A percentile compares a stretch with the other conserved stretches of the same genome.
Conservation (phyloP, 2,113 vertebrate species). For the Clarias gariepinus region DNA sequence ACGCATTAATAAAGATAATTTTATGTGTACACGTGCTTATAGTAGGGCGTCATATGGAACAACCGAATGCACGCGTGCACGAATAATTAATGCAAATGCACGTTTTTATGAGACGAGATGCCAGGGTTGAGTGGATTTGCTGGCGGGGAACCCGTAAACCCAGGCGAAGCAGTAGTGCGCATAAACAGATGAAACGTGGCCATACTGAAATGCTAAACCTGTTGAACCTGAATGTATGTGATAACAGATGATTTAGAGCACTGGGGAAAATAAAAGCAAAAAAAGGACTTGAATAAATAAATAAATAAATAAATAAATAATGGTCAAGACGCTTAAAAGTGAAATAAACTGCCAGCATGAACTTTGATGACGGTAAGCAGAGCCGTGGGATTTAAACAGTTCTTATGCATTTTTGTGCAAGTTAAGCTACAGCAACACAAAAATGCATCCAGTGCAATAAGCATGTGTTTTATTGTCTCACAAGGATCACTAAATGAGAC, state of each 20-base stretch:
- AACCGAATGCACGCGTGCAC: background rate
- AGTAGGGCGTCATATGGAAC: background rate
- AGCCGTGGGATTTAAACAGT: slow-evolving; percentile 13
- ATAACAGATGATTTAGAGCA: slow-evolving; percentile 51
- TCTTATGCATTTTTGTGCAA: slow-evolving; percentile 1
- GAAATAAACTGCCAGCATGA: slow-evolving; percentile 37
- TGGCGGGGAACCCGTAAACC: slow-evolving; percentile 3
- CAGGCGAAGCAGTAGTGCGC: slow-evolving; percentile 11
- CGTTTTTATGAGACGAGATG: background rate
- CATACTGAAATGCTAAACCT: slow-evolving; percentile 52
- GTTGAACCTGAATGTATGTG: slow-evolving; percentile 54
- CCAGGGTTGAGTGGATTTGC: slow-evolving; percentile 17
- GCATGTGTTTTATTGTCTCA: background rate
- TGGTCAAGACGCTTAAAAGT: slow-evolving; percentile 43
- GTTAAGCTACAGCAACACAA: background rate
- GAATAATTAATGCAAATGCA: slow-evolving; percentile 15
- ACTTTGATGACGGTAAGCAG: slow-evolving; percentile 32
- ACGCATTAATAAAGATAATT: background rate
- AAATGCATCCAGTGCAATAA: background rate
- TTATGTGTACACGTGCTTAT: background rate
- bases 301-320: slow-evolving; percentile 27
- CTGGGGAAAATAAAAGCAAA: slow-evolving; percentile 25
- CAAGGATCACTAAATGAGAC: background rate
- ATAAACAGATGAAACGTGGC: slow-evolving; percentile 32
- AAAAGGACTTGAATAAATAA: background rate